Conservation (phyloP, 1,140 invertebrate species). For the Bactericera cockerelli region DNA sequence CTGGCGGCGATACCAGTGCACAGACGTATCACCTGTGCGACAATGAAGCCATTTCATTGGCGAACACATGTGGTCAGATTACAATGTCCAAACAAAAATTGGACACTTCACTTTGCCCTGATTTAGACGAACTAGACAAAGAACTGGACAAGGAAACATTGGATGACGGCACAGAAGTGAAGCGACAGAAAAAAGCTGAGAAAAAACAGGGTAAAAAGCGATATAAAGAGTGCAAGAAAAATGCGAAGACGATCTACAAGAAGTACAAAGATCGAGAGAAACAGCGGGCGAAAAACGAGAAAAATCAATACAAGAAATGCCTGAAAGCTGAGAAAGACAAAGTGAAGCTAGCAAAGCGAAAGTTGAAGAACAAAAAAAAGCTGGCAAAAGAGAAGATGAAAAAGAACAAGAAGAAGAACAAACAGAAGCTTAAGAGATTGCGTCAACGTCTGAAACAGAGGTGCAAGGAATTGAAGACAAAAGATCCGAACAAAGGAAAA, state of each 20-base stretch:
- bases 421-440: conserved; percentile 3
- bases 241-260: background rate
- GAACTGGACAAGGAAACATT: background rate
- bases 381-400: background rate
- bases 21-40: background rate
- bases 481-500: too few species aligned
- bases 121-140: background rate
- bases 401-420: background rate
- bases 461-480: background rate
- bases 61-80: background rate
- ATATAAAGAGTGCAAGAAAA: background rate
- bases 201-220: background rate
- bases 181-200: background rate
- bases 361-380: background rate
- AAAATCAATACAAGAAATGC: background rate
- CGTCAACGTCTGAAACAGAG: background rate
- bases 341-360: background rate
- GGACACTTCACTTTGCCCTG: background rate
- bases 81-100: background rate
- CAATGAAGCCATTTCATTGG: conserved; percentile 1
- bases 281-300: background rate
- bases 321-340: background rate
- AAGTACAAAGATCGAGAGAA: background rate
- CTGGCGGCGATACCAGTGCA: background rate
- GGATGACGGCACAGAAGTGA: too few species aligned